Conservation (phyloP, 2,797 vertebrate species). For the Acropternis orthonyx region DNA sequence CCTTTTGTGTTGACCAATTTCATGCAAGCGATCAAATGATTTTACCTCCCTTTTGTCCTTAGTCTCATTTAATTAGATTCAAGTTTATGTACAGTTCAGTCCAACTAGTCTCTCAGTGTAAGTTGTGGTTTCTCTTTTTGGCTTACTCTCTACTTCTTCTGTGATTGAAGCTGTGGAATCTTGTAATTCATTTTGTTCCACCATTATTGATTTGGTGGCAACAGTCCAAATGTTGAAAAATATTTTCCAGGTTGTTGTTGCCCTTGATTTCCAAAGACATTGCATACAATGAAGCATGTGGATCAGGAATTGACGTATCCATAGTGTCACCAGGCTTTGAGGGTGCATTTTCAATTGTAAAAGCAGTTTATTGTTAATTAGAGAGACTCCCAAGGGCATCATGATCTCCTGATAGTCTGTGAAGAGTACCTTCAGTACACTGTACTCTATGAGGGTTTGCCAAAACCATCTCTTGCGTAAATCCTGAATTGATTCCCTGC, state of each 20-base stretch:
- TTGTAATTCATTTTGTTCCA: constrained; percentile 82
- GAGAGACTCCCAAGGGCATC: constrained; percentile 78
- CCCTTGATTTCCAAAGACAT: constrained; percentile 77
- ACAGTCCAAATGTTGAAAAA: constrained; percentile 79
- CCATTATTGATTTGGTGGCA: constrained; percentile 83
- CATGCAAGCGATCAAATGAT: constrained; percentile 45
- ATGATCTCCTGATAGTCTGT: constrained; percentile 70
- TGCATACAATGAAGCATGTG: constrained; percentile 71
- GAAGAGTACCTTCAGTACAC: constrained; percentile 65
- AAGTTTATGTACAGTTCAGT: constrained; percentile 71
- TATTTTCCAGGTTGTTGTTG: constrained; percentile 78
- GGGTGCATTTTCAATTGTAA: constrained; percentile 76
- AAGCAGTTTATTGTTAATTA: constrained; percentile 81
- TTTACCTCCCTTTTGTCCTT: constrained; percentile 67
- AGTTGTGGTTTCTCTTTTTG: constrained; percentile 76
- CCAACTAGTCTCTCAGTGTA: constrained; percentile 75
- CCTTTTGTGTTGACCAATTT: constrained; percentile 58
- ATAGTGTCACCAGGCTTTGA: constrained; percentile 67
- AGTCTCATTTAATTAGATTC: constrained; percentile 77
- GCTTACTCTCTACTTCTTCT: constrained; percentile 73
- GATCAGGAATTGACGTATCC: constrained; percentile 73
- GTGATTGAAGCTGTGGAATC: constrained; percentile 75
- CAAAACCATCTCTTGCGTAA: constrained; percentile 67
- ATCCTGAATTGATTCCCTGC: constrained; percentile 70
- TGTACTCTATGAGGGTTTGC: constrained; percentile 70